These are phyloP conservation scores for Channa argus DNA, from an alignment of 2,113 vertebrate species.

Conservation along the genomic window DNA sequence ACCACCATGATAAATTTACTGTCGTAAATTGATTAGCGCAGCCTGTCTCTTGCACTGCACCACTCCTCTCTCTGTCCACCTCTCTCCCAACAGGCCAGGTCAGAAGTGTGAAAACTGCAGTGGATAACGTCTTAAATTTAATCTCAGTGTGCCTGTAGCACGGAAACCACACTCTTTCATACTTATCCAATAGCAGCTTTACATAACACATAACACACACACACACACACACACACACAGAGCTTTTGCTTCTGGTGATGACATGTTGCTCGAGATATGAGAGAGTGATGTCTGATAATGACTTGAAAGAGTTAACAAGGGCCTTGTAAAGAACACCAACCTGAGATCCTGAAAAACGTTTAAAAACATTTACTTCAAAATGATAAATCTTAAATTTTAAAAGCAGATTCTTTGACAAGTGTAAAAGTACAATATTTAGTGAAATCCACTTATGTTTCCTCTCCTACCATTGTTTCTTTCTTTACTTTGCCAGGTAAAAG, in stretches of 20 bases:
- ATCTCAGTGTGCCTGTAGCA: constrained; percentile 31
- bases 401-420: too few species aligned
- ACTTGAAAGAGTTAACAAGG: not conserved
- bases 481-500: too few species aligned
- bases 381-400: too few species aligned
- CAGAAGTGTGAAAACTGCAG: constrained; percentile 35
- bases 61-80: not conserved
- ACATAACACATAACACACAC: constrained; percentile 31
- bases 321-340: too few species aligned
- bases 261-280: too few species aligned
- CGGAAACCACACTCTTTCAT: constrained; percentile 30
- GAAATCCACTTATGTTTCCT: too few species aligned
- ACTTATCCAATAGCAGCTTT: constrained; percentile 43
- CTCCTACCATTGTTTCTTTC: too few species aligned
- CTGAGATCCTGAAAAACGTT: too few species aligned
- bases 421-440: too few species aligned
- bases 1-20: constrained; percentile 8
- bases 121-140: constrained; percentile 45
- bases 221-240: constrained; percentile 17
- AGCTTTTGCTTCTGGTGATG: not conserved
- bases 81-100: constrained; percentile 1
- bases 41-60: constrained; percentile 2
- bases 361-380: too few species aligned
- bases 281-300: not conserved
- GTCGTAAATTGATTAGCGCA: constrained; percentile 26